Evolutionary conservation across 2,797 vertebrate genomes (phyloP).

Genomic region (Anguilla anguilla): DNA sequence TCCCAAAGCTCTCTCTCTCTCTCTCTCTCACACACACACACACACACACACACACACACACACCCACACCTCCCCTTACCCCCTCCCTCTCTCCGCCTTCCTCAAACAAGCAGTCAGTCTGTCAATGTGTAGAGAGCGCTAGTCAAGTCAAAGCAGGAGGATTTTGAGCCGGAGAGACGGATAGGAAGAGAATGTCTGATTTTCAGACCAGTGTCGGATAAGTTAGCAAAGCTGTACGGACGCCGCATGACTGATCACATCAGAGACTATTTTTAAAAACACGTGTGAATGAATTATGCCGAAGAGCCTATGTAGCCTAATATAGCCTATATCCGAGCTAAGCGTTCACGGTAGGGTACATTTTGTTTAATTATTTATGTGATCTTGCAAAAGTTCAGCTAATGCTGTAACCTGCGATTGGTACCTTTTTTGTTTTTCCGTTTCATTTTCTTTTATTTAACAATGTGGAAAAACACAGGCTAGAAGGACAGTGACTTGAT

Average conservation of each 20-base stretch:
- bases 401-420: slow-evolving; percentile 6
- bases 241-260: slow-evolving; percentile 31
- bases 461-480: slow-evolving; percentile 6
- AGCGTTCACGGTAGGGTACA: not conserved
- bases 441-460: slow-evolving; percentile 15
- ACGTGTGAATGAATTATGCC: slow-evolving; percentile 14
- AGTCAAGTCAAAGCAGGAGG: slow-evolving; percentile 68
- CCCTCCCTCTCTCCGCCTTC: slow-evolving; percentile 38
- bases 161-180: slow-evolving; percentile 51
- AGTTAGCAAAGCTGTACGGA: slow-evolving; percentile 41
- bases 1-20: slow-evolving; percentile 35
- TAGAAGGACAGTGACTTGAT: slow-evolving; percentile 4
- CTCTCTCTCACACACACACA: no score
- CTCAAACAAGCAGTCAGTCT: slow-evolving; percentile 69
- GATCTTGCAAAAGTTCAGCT: slow-evolving; percentile 8
- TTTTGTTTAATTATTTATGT: not conserved
- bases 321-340: not conserved
- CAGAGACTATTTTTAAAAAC: slow-evolving; percentile 13
- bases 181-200: slow-evolving; percentile 52
- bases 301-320: not conserved
- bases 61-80: slow-evolving; percentile 52
- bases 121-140: slow-evolving; percentile 70
- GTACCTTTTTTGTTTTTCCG: not conserved
- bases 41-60: slow-evolving; percentile 39
- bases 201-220: slow-evolving; percentile 40